These are phyloP conservation scores for Drosophila bocqueti DNA, from an alignment of 1,140 invertebrate genomes.

Conservation along the genomic window DNA sequence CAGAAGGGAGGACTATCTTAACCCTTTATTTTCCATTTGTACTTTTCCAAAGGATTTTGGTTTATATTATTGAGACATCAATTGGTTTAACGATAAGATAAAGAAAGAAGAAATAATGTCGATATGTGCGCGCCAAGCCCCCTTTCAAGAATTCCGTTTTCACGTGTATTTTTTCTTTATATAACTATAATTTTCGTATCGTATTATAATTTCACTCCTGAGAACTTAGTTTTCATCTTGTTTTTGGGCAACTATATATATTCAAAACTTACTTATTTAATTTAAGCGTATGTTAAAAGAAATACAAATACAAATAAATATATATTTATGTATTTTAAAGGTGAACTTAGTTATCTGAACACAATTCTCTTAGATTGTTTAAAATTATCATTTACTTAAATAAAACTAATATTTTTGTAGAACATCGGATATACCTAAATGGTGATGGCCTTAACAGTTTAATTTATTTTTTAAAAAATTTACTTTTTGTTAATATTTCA, in stretches of 20 bases:
- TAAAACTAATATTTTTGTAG: neutral
- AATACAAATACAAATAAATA: neutral
- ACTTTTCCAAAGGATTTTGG: neutral
- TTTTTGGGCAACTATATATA: neutral
- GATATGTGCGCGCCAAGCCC: slow-evolving; percentile 1
- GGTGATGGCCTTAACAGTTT: neutral
- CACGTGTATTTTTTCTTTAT: slow-evolving; percentile 5
- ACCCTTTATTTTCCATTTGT: neutral
- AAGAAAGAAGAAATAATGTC: neutral
- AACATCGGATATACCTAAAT: neutral
- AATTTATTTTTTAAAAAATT: neutral
- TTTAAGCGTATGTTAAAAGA: slow-evolving; percentile 5
- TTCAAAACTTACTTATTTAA: neutral
- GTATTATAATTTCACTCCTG: slow-evolving; percentile 1
- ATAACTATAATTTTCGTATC: neutral
- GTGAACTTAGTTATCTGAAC: slow-evolving; percentile 1
- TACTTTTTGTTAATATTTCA: neutral
- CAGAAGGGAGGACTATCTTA: neutral
- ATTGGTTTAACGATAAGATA: neutral
- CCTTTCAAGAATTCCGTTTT: slow-evolving; percentile 4
- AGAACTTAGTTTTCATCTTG: neutral
- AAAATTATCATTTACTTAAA: slow-evolving; percentile 1
- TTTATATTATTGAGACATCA: neutral
- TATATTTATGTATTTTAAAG: too few relatives aligned
- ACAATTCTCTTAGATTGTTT: slow-evolving; percentile 6